These are phyloP conservation scores for Cebus imitator DNA, from an alignment of 2,113 vertebrate species.

Conservation along the genomic window DNA sequence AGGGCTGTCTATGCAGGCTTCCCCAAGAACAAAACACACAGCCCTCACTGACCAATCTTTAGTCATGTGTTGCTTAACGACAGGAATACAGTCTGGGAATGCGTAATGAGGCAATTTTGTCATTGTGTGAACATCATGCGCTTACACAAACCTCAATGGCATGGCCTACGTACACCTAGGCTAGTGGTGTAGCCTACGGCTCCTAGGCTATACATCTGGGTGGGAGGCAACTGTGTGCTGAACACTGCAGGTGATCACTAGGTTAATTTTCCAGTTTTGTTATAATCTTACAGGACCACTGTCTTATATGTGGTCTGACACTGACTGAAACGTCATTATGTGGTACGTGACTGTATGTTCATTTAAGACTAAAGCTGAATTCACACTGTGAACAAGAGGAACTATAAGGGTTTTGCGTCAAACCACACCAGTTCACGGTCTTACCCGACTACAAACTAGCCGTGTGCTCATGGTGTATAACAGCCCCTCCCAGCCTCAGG, in stretches of 20 bases:
- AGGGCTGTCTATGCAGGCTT: not conserved
- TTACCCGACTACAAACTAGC: not conserved
- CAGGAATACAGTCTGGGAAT: not conserved
- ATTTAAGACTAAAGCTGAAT: not conserved
- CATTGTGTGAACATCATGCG: not conserved
- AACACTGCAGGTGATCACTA: not conserved
- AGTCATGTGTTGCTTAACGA: not conserved
- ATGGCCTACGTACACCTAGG: not conserved
- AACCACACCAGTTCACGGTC: not conserved
- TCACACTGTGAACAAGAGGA: not conserved
- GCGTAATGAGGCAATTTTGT: not conserved
- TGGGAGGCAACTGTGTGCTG: not conserved
- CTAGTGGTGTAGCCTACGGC: not conserved
- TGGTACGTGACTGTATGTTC: not conserved
- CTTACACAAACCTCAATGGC: not conserved
- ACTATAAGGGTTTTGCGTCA: accelerated
- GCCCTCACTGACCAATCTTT: not conserved
- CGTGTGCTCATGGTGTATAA: accelerated
- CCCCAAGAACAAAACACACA: not conserved
- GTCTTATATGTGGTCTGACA: not conserved
- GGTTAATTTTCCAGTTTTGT: not conserved
- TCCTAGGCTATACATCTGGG: not conserved
- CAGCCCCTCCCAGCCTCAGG: not conserved
- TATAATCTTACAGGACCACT: not conserved
- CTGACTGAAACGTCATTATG: not conserved